These are phyloP conservation scores for Meghimatium bilineatum DNA, from an alignment of 2,888 invertebrate genomes.

Conservation along the genomic window DNA sequence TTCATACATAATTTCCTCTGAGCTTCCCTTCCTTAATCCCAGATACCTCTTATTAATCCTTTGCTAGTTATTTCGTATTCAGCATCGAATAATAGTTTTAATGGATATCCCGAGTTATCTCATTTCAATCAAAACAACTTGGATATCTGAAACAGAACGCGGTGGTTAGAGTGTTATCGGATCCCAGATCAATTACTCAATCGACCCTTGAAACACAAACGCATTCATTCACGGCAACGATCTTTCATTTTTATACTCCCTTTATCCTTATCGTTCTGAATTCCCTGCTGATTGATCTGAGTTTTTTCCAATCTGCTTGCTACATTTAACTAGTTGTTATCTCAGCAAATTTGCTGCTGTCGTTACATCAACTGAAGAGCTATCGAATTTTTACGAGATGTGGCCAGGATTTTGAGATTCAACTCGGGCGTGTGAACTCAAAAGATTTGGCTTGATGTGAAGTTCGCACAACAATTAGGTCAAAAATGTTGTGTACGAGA, in stretches of 20 bases:
- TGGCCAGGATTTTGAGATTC: neutral
- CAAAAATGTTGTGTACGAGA: neutral
- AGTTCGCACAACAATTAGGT: neutral
- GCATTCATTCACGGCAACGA: neutral
- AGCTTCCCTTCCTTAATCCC: too few relatives aligned
- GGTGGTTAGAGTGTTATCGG: neutral
- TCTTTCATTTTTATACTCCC: neutral
- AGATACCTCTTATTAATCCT: too few relatives aligned
- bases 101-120: too few relatives aligned
- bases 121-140: too few relatives aligned
- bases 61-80: too few relatives aligned
- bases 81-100: too few relatives aligned
- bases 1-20: too few relatives aligned
- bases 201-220: neutral
- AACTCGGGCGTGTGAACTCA: neutral
- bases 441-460: neutral
- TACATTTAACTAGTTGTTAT: neutral
- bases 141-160: neutral
- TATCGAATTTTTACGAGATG: neutral
- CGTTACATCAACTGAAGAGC: neutral
- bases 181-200: neutral
- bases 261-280: neutral
- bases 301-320: constrained; percentile 9
- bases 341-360: neutral
- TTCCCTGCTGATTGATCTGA: constrained; percentile 17